Conservation (phyloP, 2,113 vertebrate species). For the Callionymus lyra region DNA sequence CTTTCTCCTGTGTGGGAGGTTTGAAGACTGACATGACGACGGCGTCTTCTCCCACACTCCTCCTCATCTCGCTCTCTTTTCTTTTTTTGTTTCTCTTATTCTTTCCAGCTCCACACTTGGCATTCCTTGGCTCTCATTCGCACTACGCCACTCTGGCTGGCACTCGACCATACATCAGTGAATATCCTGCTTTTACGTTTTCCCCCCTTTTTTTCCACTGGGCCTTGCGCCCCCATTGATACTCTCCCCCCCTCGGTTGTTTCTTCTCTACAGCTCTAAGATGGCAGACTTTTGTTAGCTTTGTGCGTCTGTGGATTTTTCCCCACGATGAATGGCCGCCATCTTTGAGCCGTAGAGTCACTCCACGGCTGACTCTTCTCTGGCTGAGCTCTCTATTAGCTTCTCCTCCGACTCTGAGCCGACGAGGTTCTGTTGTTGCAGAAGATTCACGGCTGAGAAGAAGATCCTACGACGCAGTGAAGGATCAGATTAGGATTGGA, state of each 20-base stretch:
- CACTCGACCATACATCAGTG: slow-evolving; percentile 74
- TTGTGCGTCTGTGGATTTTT: neutral
- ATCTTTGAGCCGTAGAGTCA: slow-evolving; percentile 53
- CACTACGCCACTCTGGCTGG: slow-evolving; percentile 76
- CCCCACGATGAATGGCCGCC: slow-evolving; percentile 20
- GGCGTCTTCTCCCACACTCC: slow-evolving; percentile 59
- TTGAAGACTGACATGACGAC: slow-evolving; percentile 27
- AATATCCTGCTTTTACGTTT: slow-evolving; percentile 65
- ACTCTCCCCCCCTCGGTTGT: slow-evolving; percentile 29
- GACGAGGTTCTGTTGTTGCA: too few relatives aligned
- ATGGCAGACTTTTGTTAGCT: slow-evolving; percentile 20
- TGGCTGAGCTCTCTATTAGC: slow-evolving; percentile 67
- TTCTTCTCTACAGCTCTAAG: slow-evolving; percentile 45
- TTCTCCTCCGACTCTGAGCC: slow-evolving; percentile 14
- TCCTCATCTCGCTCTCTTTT: slow-evolving; percentile 63
- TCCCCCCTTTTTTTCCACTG: slow-evolving; percentile 7
- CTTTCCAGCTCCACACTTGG: slow-evolving; percentile 69
- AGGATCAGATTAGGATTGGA: slow-evolving; percentile 1
- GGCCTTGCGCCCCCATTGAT: neutral
- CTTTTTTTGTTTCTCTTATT: slow-evolving; percentile 51
- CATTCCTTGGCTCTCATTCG: slow-evolving; percentile 74
- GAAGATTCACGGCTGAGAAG: too few relatives aligned
- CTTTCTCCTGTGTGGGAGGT: slow-evolving; percentile 46
- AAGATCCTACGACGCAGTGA: too few relatives aligned
- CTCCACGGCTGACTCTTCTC: slow-evolving; percentile 51